Percentiles rank a stretch among this genome's conserved stretches.
These are phyloP conservation scores for Drosophila tristis DNA, from an alignment of 1,140 invertebrate genomes.

Conservation along the genomic window DNA sequence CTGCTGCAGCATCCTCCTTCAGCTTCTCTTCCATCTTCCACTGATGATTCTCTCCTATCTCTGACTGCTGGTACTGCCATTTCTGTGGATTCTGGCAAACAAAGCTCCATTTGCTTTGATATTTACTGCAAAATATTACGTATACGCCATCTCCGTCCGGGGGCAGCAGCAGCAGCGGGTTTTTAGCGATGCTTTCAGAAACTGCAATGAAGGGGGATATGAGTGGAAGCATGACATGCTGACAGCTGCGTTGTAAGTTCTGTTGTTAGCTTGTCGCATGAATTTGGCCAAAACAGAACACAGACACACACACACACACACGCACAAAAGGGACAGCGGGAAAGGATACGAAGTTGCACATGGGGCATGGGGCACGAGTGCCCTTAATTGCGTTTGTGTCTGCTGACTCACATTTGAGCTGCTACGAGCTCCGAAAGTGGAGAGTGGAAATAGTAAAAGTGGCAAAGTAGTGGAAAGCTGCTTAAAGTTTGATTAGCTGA, in stretches of 20 bases:
- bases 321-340: slow-evolving; percentile 3
- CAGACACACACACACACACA: not conserved
- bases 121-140: slow-evolving; percentile 66
- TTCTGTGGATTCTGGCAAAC: slow-evolving; percentile 51
- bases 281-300: slow-evolving; percentile 13
- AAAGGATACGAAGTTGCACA: slow-evolving; percentile 23
- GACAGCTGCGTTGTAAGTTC: slow-evolving; percentile 53
- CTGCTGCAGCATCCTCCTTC: no score
- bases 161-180: not conserved
- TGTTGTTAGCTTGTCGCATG: slow-evolving; percentile 15
- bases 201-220: slow-evolving; percentile 28
- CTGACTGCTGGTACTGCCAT: slow-evolving; percentile 3
- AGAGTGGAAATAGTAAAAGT: slow-evolving; percentile 9
- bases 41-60: not conserved
- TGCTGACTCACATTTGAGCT: slow-evolving; percentile 42
- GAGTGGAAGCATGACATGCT: slow-evolving; percentile 29
- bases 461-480: slow-evolving; percentile 3
- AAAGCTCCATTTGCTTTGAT: slow-evolving; percentile 65
- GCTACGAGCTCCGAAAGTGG: slow-evolving; percentile 23
- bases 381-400: slow-evolving; percentile 66
- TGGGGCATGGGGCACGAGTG: slow-evolving; percentile 32
- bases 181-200: slow-evolving; percentile 10
- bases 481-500: slow-evolving; percentile 16
- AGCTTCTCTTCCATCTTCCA: not conserved
- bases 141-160: slow-evolving; percentile 42